These are phyloP conservation scores for Drosophila punjabiensis DNA, from an alignment of 1,140 invertebrate genomes.

Conservation along the genomic window DNA sequence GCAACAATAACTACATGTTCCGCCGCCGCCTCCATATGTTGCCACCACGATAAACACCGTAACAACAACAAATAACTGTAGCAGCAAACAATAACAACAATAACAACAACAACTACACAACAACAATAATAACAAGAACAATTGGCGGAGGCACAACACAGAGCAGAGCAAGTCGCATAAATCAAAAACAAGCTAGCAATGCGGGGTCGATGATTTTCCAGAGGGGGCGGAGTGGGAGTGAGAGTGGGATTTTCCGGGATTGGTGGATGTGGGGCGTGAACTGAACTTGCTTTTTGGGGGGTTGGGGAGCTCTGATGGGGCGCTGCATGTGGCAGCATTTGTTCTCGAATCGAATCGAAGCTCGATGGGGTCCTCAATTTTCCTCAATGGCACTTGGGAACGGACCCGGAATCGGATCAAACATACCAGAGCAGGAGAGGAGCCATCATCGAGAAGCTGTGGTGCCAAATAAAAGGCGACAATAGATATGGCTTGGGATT, in stretches of 20 bases:
- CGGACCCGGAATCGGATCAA: not conserved
- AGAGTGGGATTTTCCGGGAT: not conserved
- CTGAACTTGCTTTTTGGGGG: not conserved
- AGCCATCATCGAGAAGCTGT: not conserved
- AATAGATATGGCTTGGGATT: not conserved
- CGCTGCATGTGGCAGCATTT: conserved; percentile 70
- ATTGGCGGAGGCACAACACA: conserved; percentile 26
- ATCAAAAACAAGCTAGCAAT: conserved; percentile 59
- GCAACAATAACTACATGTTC: conserved; percentile 59
- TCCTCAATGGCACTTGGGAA: conserved; percentile 31
- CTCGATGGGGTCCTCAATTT: conserved; percentile 17
- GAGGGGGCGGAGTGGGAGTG: not conserved
- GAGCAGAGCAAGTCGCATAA: conserved; percentile 51
- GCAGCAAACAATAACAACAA: conserved; percentile 49
- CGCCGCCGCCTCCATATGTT: conserved; percentile 65
- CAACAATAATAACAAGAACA: conserved; percentile 32
- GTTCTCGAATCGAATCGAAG: conserved; percentile 30
- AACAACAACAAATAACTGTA: conserved; percentile 37
- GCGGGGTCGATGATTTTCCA: conserved; percentile 27
- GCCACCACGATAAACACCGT: conserved; percentile 70
- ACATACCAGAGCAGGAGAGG: not conserved
- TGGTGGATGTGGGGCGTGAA: conserved; percentile 17
- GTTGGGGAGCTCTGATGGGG: not conserved
- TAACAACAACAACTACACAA: conserved; percentile 3
- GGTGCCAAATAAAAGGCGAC: conserved; percentile 6